Conservation (phyloP, 1,140 invertebrate species). For the Bombus sylvicola region DNA sequence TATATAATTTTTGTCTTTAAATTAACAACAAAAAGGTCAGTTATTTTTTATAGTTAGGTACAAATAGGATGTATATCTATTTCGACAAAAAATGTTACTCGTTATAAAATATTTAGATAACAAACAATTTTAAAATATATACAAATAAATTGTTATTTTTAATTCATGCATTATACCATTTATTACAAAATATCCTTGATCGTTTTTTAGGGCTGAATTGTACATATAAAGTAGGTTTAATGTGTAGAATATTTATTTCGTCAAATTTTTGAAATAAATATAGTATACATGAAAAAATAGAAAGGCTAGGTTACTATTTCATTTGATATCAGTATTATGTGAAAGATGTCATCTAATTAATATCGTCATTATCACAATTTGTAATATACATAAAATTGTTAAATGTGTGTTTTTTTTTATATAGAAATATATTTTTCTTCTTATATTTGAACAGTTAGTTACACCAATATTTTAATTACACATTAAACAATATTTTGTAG, state of each 20-base stretch:
- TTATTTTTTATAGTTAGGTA: slow-evolving; percentile 3
- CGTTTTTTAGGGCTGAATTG: not conserved
- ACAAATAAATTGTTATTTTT: slow-evolving; percentile 26
- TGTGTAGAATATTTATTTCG: not conserved
- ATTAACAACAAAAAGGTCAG: not conserved
- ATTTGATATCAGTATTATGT: not conserved
- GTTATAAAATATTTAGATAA: slow-evolving; percentile 1
- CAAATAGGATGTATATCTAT: not conserved
- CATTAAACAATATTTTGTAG: not conserved
- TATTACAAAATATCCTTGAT: not conserved
- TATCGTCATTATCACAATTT: not conserved
- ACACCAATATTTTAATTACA: not conserved
- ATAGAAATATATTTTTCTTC: not conserved
- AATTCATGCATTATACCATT: not conserved
- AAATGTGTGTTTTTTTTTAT: not conserved
- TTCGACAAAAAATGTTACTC: not conserved
- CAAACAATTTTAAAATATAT: not conserved
- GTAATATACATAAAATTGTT: not conserved
- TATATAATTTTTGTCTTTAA: not conserved
- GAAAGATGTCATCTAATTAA: not conserved
- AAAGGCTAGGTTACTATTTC: not conserved
- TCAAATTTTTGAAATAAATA: not conserved
- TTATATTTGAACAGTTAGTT: slow-evolving; percentile 14
- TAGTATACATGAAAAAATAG: not conserved
- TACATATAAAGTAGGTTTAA: slow-evolving; percentile 6